Evolutionary conservation across 2,797 vertebrate genomes (phyloP).

Genomic region (Limnodromus scolopaceus): DNA sequence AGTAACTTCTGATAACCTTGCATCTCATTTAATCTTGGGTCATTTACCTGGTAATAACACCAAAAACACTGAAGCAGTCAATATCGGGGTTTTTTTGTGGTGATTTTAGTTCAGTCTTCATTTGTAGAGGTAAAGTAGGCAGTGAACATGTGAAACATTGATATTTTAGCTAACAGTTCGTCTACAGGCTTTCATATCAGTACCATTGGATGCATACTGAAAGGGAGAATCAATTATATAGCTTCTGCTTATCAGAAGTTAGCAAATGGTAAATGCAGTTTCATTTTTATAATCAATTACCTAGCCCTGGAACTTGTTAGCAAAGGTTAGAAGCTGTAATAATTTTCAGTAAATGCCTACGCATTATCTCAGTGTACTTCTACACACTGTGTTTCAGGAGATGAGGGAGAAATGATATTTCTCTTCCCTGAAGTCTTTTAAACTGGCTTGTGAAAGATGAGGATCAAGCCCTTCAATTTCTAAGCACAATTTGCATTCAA

Average conservation of each 20-base stretch:
- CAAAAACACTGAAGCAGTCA: not conserved
- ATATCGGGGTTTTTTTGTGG: not conserved
- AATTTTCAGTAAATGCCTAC: constrained; percentile 3
- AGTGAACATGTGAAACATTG: not conserved
- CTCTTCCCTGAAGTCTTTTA: not conserved
- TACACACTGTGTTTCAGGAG: not conserved
- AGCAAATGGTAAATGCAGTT: constrained; percentile 37
- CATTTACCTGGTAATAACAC: not conserved
- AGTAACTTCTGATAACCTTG: not conserved
- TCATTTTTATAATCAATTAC: constrained; percentile 48
- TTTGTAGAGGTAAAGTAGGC: not conserved
- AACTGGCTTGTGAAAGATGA: not conserved
- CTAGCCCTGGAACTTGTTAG: constrained; percentile 36
- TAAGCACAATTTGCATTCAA: not conserved
- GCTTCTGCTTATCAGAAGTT: constrained; percentile 34
- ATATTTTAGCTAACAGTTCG: no score
- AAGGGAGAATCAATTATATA: constrained; percentile 17
- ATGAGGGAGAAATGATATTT: not conserved
- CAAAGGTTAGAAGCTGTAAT: constrained; percentile 34
- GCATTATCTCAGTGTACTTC: not conserved
- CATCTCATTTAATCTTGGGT: not conserved
- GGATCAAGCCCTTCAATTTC: constrained; percentile 1
- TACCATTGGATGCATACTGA: not conserved
- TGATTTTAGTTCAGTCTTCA: not conserved
- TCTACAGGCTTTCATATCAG: not conserved